Base-by-base conservation (phyloP, 30 jellyfish, hydroid and myxozoan genomes). In the Aurelia sp. region DNA sequence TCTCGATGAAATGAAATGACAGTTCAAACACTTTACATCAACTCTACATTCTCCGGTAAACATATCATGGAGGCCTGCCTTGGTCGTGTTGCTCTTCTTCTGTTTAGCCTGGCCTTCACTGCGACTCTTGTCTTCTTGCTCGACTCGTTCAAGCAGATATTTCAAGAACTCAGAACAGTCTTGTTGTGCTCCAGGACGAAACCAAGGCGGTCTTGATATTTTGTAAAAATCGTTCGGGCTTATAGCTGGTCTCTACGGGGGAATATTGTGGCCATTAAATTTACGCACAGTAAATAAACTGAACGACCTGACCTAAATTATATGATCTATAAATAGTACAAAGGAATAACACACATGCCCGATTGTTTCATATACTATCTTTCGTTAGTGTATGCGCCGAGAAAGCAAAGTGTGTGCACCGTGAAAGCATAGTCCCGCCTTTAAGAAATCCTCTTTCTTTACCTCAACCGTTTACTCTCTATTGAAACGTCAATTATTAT, bases 141-240 rank as follows among this genome's bases (percentile, higher is more conserved):
- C 95, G 24, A 93, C 12, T 30, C 62, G 63, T 22, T 93, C 98
- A 50, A 93, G 65, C 40, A 93, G 86, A 67, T 81, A 52, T 59
- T 93, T 93, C 85, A 93, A 67, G 88, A 87, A 93, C 72, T 93
- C 98, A n/a, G 98, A 93, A 75, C 98, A 93, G 81, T 93, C 98
- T 75, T 93, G 98, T 72, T 93, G 98, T 13, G 97, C 85, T 16
- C 98, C 98, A 35, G 57, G 76, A 10, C 84, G 90, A 79, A 93
- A 93, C 98, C 98, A 93, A 27, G 91, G 65, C 18, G 98, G 98
- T 53, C 98, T 91, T 18, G 98, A 93, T 16, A 77, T 70, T 57
- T 64, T 78, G 78, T 69, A 38, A 82, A 93, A 93, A 15, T 65
- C 83, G 10, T 19, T 82, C 22, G 98, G 98, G 58, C 90, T 88